Evolutionary conservation across 2,888 invertebrate species (phyloP), one percentile per base, ranked within the genome.

Genomic region (Leptogaster cylindrica): DNA sequence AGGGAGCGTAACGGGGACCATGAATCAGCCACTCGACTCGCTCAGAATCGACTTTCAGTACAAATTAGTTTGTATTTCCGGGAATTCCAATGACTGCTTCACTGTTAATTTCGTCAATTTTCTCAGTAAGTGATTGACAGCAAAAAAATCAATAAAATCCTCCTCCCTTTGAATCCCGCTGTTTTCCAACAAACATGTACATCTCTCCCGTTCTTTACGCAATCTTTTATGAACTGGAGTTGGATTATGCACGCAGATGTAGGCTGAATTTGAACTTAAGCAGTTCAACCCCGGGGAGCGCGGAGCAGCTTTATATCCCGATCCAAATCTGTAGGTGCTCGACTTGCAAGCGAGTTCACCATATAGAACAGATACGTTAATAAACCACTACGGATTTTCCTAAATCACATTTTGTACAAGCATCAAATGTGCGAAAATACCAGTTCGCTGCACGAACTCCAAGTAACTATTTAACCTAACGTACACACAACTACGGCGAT

Each of bases 1-100:
- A 44, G 6, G 8, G 41, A 25, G 27, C 25, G n/a, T n/a, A 61
- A 14, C n/a, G 44, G n/a, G 44, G 23, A 5, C 5, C 10, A 41
- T 61, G 61, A 61, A 61, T 61, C 61, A 61, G 14, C 3, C 44
- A 14, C 61, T 28, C 61, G 27, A 41, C 61, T 44, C 10, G 12
- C 16, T 61, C 27, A n/a, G n/a, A n/a, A n/a, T n/a, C n/a, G n/a
- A n/a, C n/a, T n/a, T n/a, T 41, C 6, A 61, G 36, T 31, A 61
- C 14, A 61, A 58, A 61, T 44, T 28, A 18, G n/a, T n/a, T 18
- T 27, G 23, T 39, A 65, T 27, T 65, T 65, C 50, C 65, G 50
- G 50, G 65, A 65, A 65, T 65, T 36, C 50, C 48, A n/a, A 65
- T 65, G 65, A 65, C 65, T n/a, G n/a, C n/a, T 51, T 65, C 65